Conservation (phyloP, 92 coral and sea anemone genomes). For the Heteractis magnifica region DNA sequence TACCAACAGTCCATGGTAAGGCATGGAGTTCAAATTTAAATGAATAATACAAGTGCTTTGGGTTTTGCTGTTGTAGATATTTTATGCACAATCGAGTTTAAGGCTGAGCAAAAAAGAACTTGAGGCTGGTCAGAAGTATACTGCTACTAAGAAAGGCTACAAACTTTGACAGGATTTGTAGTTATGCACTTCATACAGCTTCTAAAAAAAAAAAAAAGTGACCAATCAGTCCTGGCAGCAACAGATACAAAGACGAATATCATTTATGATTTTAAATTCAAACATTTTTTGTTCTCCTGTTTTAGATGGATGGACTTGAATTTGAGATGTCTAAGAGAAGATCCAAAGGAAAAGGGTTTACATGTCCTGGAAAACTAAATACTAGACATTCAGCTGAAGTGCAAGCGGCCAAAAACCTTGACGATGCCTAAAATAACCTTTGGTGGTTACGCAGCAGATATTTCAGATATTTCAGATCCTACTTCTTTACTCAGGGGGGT, state of each 20-base stretch:
- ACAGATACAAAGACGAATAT: not conserved
- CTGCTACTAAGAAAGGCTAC: not conserved
- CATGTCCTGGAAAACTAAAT: constrained; percentile 86
- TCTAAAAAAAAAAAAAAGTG: not conserved
- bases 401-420: constrained; percentile 37
- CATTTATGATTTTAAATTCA: not conserved
- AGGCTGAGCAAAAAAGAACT: too few species aligned
- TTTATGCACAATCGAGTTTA: too few species aligned
- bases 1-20: too few species aligned
- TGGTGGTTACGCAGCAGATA: not conserved
- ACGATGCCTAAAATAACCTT: constrained; percentile 9
- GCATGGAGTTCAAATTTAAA: too few species aligned
- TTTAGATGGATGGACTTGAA: constrained; percentile 56
- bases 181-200: too few species aligned
- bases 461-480: constrained; percentile 14
- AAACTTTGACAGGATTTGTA: not conserved
- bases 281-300: not conserved
- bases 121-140: too few species aligned
- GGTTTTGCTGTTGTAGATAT: too few species aligned
- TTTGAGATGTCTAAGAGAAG: constrained; percentile 46
- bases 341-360: constrained; percentile 73
- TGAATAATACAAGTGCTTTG: too few species aligned
- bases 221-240: not conserved
- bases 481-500: not conserved
- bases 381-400: constrained; percentile 55